Evolutionary conservation across 2,888 invertebrate species (phyloP).

Genomic region (Carpatolechia fugitivella): DNA sequence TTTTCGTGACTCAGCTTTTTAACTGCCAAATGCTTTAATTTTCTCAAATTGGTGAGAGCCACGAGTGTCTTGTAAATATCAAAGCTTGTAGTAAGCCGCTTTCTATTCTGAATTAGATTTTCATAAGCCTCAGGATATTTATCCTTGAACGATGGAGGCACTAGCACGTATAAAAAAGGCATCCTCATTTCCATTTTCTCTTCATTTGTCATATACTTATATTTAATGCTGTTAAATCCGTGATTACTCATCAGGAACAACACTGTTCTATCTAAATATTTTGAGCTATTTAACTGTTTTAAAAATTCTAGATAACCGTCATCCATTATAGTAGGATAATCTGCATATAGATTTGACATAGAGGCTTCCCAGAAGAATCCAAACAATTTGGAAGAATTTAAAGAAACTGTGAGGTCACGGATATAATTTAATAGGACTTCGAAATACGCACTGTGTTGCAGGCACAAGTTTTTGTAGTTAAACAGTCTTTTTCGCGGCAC

Average conservation of each 20-base stretch:
- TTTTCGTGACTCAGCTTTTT: constrained; percentile 38
- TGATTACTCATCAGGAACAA: constrained; percentile 90
- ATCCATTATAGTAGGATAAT: constrained; percentile 85
- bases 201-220: constrained; percentile 81
- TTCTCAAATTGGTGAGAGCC: constrained; percentile 77
- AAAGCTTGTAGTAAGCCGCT: constrained; percentile 83
- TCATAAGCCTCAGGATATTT: constrained; percentile 76
- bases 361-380: constrained; percentile 88
- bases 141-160: constrained; percentile 83
- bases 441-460: constrained; percentile 82
- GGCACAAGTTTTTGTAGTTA: constrained; percentile 81
- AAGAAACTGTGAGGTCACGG: constrained; percentile 44
- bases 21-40: constrained; percentile 32
- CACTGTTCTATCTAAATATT: constrained; percentile 80
- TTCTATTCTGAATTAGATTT: constrained; percentile 81
- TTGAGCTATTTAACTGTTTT: constrained; percentile 53
- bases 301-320: constrained; percentile 76
- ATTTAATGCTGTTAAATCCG: constrained; percentile 85
- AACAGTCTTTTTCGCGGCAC: neutral
- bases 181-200: constrained; percentile 89
- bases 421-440: constrained; percentile 82
- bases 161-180: constrained; percentile 84
- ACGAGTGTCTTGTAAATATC: constrained; percentile 86
- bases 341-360: constrained; percentile 87
- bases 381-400: constrained; percentile 76